Base-by-base conservation (phyloP, 1,140 invertebrate species). In the Limonius californicus region DNA sequence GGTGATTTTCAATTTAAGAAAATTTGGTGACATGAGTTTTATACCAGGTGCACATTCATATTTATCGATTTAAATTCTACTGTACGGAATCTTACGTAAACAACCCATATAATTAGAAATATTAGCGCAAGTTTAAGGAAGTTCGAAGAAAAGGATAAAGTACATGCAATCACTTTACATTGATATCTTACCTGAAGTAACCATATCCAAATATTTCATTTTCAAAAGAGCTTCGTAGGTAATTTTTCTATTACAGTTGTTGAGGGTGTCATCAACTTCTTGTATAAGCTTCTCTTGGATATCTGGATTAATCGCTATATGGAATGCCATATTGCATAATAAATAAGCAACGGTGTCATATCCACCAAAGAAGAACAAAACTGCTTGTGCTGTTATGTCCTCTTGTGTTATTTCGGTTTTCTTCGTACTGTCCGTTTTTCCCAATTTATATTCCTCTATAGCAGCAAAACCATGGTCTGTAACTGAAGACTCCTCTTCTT, bases 221-320 rank as follows among this genome's bases (percentile, higher is more conserved):
- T 75, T 68, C 53, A 67, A 70, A 4, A 82, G 62, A 16, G 71
- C 74, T 0, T 79, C 77, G 62, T 76, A 80, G 1, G 68, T 72
- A 1, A 81, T 43, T 39, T 71, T 59, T 1, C 66, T 69, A 20
- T 70, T 55, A 9, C 66, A 57, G 71, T 60, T 50, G 65, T 68
- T 63, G 42, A 79, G 71, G 35, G 72, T 57, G 20, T 67, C 53
- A 16, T 71, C 62, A 4, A 77, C 72, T 70, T 81, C 78, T 4
- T 72, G 32, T 0, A 65, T 59, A 1, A 81, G 60, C 55, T 69
- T 72, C 7, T 78, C 67, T 65, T 82, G 80, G n/a, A 81, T 66
- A 14, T 83, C 79, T 2, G 75, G 79, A 74, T 85, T 75, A 3
- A 76, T 62, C 0, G 83, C 82, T 12, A 87, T 68, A 42, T 77